Evolutionary conservation across 2,888 invertebrate species (phyloP).

Genomic region (Cephus pulcher): DNA sequence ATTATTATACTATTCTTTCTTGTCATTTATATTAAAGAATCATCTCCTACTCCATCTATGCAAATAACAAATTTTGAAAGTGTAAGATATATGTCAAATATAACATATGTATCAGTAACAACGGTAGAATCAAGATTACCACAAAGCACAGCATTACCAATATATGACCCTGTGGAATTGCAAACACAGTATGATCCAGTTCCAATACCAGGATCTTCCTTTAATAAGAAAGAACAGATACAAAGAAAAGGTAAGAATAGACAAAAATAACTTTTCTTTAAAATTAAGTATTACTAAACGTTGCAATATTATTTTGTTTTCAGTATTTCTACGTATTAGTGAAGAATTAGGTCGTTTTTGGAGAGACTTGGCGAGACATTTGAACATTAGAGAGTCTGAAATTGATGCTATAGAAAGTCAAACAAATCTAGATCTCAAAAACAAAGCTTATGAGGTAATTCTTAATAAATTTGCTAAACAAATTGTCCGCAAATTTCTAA

Average conservation of each 20-base stretch:
- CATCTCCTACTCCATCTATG: no score
- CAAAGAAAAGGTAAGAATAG: constrained; percentile 28
- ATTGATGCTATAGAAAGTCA: constrained; percentile 50
- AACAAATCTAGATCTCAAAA: constrained; percentile 36
- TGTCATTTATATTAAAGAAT: no score
- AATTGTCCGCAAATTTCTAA: constrained; percentile 4
- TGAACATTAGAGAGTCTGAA: constrained; percentile 49
- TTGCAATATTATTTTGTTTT: constrained; percentile 20
- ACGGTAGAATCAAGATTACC: no score
- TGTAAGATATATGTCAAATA: no score
- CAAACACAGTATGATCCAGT: no score
- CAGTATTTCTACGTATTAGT: constrained; percentile 47
- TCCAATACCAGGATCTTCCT: neutral
- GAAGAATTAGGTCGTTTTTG: constrained; percentile 51
- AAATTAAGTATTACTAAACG: neutral
- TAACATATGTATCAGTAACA: no score
- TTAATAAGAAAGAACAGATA: constrained; percentile 11
- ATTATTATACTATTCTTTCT: no score
- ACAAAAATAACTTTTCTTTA: neutral
- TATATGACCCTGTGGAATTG: no score
- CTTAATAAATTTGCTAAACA: constrained; percentile 13
- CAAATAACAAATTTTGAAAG: no score
- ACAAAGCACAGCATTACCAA: no score
- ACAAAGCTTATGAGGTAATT: constrained; percentile 45
- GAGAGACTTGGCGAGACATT: constrained; percentile 52